Percentiles rank a stretch among this genome's conserved stretches.
Evolutionary conservation across 2,113 vertebrate species (phyloP).

Genomic region (Syngnathus typhle): DNA sequence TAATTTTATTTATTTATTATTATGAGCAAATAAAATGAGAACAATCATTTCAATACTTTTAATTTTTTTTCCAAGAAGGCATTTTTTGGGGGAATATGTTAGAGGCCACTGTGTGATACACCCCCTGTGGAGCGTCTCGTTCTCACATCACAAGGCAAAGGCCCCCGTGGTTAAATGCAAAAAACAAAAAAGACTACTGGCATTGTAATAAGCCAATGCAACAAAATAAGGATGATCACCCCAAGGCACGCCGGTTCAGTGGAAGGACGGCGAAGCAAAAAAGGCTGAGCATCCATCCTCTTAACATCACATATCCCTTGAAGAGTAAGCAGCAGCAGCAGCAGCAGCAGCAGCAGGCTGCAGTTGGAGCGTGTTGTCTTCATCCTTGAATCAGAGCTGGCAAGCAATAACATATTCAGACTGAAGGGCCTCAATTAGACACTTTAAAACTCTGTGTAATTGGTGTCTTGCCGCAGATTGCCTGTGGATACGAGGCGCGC

Average conservation of each 20-base stretch:
- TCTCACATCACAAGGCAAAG: slow-evolving; percentile 56
- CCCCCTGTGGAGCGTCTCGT: slow-evolving; percentile 53
- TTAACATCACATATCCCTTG: slow-evolving; percentile 70
- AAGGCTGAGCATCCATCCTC: slow-evolving; percentile 64
- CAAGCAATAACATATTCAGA: slow-evolving; percentile 72
- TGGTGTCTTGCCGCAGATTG: slow-evolving; percentile 69
- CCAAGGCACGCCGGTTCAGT: slow-evolving; percentile 61
- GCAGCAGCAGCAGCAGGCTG: slow-evolving; percentile 41
- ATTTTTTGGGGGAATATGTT: slow-evolving; percentile 14
- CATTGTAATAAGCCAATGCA: slow-evolving; percentile 73
- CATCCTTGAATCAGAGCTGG: slow-evolving; percentile 67
- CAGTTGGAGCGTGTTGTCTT: slow-evolving; percentile 67
- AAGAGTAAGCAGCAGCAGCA: slow-evolving; percentile 47
- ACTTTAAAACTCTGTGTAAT: slow-evolving; percentile 74
- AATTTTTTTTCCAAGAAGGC: slow-evolving; percentile 34
- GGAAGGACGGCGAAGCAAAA: slow-evolving; percentile 63
- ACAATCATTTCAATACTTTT: slow-evolving; percentile 18
- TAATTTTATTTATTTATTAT: no score
- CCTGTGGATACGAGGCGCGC: slow-evolving; percentile 61
- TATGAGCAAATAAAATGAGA: neutral
- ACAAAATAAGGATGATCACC: slow-evolving; percentile 75
- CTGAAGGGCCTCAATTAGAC: slow-evolving; percentile 74
- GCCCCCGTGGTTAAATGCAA: slow-evolving; percentile 62
- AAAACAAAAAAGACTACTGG: slow-evolving; percentile 54
- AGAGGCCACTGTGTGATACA: slow-evolving; percentile 45